Evolutionary conservation across 2,888 invertebrate genomes (phyloP).

Genomic region (Philopedon plagiatum): DNA sequence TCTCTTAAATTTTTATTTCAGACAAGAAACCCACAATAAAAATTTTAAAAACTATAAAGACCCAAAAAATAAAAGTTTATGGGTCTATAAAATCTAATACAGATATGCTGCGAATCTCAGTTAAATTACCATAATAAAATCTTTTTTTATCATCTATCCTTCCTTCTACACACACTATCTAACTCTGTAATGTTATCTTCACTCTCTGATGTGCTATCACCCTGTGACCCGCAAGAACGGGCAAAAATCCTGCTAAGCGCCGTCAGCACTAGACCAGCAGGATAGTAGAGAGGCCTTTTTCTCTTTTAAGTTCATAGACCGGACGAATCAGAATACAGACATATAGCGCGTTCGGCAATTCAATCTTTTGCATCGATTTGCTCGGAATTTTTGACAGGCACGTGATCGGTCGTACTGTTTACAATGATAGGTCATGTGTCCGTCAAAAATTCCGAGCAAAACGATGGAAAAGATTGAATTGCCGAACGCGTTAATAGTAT

Average conservation of each 20-base stretch:
- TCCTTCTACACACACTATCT: constrained; percentile 18
- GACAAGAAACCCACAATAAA: neutral
- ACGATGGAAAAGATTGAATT: too few relatives aligned
- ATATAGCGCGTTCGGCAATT: too few relatives aligned
- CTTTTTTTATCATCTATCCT: constrained; percentile 18
- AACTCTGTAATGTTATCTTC: constrained; percentile 17
- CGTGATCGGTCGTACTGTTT: too few relatives aligned
- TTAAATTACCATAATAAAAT: constrained; percentile 18
- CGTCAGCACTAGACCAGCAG: constrained; percentile 35
- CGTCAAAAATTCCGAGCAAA: too few relatives aligned
- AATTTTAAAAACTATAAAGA: neutral
- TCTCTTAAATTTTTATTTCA: neutral
- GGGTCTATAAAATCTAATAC: neutral
- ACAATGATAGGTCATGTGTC: too few relatives aligned
- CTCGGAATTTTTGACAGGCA: too few relatives aligned
- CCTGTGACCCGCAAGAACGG: constrained; percentile 19
- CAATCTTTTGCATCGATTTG: too few relatives aligned
- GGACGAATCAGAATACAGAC: constrained; percentile 1
- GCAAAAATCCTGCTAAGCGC: constrained; percentile 32
- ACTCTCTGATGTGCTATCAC: constrained; percentile 8
- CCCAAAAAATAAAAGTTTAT: constrained; percentile 13
- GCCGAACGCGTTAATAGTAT: too few relatives aligned
- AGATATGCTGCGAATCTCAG: constrained; percentile 12
- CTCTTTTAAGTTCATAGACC: constrained; percentile 3
- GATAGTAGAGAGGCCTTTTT: constrained; percentile 21